Conservation (phyloP, 1,140 invertebrate species). For the Drosophila takahashii region DNA sequence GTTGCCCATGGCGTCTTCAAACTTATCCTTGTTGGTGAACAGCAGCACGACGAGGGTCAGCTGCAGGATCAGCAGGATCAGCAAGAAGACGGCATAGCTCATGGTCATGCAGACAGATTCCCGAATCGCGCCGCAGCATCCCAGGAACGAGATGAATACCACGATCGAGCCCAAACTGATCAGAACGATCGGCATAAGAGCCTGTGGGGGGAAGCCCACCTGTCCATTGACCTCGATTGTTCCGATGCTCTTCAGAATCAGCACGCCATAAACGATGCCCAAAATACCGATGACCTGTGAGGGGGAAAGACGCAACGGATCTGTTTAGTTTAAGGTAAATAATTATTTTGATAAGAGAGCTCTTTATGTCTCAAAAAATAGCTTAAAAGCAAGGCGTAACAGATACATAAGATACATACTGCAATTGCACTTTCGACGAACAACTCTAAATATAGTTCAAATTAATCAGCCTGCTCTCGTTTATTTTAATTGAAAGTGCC, state of each 20-base stretch:
- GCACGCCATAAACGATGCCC: conserved; percentile 87
- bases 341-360: background rate
- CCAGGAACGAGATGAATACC: conserved; percentile 92
- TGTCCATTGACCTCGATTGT: conserved; percentile 85
- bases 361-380: no score
- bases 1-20: conserved; percentile 82
- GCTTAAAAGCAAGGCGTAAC: background rate
- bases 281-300: conserved; percentile 87
- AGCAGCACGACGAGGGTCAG: conserved; percentile 87
- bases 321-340: background rate
- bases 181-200: conserved; percentile 86
- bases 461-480: conserved; percentile 55
- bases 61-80: conserved; percentile 88
- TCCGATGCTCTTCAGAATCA: conserved; percentile 86
- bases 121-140: conserved; percentile 93
- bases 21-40: conserved; percentile 85
- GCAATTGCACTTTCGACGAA: conserved; percentile 21
- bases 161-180: conserved; percentile 90
- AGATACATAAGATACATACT: background rate
- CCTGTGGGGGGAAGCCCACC: conserved; percentile 85
- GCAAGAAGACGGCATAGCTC: conserved; percentile 89
- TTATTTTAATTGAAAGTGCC: conserved; percentile 63
- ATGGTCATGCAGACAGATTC: conserved; percentile 93
- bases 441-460: conserved; percentile 51
- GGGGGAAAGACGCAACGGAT: background rate